A percentile compares a stretch with the other conserved stretches of the same genome.
These are phyloP conservation scores for Hydractinia symbiolongicarpus DNA, from an alignment of 30 jellyfish, hydroid and myxozoan species.

Conservation along the genomic window DNA sequence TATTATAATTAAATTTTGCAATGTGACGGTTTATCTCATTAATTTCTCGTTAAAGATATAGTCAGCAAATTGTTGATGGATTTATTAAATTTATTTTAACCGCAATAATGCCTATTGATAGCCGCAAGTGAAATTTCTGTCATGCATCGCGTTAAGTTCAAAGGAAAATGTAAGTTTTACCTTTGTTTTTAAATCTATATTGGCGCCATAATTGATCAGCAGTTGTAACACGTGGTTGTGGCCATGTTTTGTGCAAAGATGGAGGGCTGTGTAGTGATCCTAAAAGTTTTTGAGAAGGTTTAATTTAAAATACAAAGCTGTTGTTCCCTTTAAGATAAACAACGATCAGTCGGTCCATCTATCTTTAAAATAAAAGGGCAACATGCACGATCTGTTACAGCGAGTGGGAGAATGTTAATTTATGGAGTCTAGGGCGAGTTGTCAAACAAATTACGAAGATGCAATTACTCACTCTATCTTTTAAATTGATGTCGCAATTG, in stretches of 20 bases:
- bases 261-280: slow-evolving; percentile 84
- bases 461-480: slow-evolving; percentile 39
- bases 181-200: slow-evolving; percentile 48
- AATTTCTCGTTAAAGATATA: no score
- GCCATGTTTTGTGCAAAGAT: slow-evolving; percentile 57
- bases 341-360: no score
- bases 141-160: background rate
- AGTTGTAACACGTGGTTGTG: slow-evolving; percentile 66
- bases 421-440: no score
- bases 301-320: no score
- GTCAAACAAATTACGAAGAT: background rate
- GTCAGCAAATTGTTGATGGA: no score
- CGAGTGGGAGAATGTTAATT: no score
- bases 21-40: background rate
- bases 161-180: slow-evolving; percentile 7
- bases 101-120: background rate
- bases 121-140: background rate
- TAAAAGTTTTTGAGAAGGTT: background rate
- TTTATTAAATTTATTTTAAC: background rate
- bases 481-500: slow-evolving; percentile 41
- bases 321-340: no score
- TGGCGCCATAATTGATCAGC: slow-evolving; percentile 79
- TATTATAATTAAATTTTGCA: background rate
- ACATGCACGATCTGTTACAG: no score
- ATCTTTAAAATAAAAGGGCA: no score